Percentiles rank a stretch among this genome's conserved stretches.
These are phyloP conservation scores for Atethmia centrago DNA, from an alignment of 2,888 invertebrate genomes.

Conservation along the genomic window DNA sequence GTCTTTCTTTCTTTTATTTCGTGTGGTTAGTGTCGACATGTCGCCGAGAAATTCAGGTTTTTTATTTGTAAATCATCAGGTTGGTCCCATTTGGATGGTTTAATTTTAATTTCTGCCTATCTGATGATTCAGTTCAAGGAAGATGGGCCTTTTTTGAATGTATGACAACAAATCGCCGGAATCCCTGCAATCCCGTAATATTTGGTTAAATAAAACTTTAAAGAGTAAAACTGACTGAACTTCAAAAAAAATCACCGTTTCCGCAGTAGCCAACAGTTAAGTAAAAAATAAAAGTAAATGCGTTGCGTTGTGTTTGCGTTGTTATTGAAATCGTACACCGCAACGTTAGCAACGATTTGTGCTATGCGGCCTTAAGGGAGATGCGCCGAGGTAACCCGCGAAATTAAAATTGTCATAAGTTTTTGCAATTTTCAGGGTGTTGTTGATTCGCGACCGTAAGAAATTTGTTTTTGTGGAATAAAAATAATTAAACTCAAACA, in stretches of 20 bases:
- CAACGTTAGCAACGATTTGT: slow-evolving; percentile 66
- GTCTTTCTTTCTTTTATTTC: no score
- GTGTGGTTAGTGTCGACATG: no score
- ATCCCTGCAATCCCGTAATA: not conserved
- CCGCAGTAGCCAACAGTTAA: not conserved
- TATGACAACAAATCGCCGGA: slow-evolving; percentile 17
- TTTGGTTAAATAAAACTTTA: not conserved
- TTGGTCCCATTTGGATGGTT: not conserved
- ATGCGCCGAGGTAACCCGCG: no score
- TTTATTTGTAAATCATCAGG: no score
- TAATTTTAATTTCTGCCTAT: not conserved
- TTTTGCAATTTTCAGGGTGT: no score
- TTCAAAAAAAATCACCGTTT: slow-evolving; percentile 16
- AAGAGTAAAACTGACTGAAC: not conserved
- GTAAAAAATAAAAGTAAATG: slow-evolving; percentile 18
- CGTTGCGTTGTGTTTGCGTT: slow-evolving; percentile 12
- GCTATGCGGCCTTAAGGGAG: slow-evolving; percentile 62
- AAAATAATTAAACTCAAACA: no score
- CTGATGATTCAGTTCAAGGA: slow-evolving; percentile 21
- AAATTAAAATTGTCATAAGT: no score
- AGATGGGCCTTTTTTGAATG: slow-evolving; percentile 15
- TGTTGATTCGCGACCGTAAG: no score
- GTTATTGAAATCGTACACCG: slow-evolving; percentile 39
- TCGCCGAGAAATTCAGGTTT: no score
- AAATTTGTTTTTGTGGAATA: no score